Conservation (phyloP, 2,888 invertebrate species). For the Alloscopus bannaensis region DNA sequence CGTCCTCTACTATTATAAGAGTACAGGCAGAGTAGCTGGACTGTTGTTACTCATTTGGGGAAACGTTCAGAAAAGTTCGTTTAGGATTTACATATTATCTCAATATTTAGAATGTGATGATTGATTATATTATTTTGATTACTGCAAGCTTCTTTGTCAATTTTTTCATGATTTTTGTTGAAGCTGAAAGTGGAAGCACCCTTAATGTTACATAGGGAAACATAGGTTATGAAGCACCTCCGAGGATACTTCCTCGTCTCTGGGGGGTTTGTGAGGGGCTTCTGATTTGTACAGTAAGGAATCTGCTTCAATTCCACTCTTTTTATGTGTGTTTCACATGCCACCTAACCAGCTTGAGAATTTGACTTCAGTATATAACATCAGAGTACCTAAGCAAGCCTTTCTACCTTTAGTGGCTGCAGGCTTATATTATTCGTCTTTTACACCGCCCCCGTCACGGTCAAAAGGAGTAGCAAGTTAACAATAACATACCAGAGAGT, state of each 20-base stretch:
- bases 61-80: too few relatives aligned
- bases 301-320: background rate
- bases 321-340: constrained; percentile 20
- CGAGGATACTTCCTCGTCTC: constrained; percentile 52
- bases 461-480: constrained; percentile 36
- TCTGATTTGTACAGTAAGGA: constrained; percentile 24
- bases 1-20: too few relatives aligned
- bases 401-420: background rate
- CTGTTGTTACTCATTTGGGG: too few relatives aligned
- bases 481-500: too few relatives aligned
- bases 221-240: background rate
- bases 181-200: too few relatives aligned
- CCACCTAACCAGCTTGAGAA: constrained; percentile 34
- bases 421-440: background rate
- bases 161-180: too few relatives aligned
- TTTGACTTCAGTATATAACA: background rate
- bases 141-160: too few relatives aligned
- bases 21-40: too few relatives aligned
- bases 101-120: too few relatives aligned
- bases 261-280: constrained; percentile 55
- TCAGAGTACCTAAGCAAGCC: background rate
- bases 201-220: background rate
- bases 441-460: constrained; percentile 58
- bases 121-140: too few relatives aligned
- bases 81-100: too few relatives aligned